Base-by-base conservation (phyloP, 2,113 vertebrate species). In the Notarius quadriscutis region DNA sequence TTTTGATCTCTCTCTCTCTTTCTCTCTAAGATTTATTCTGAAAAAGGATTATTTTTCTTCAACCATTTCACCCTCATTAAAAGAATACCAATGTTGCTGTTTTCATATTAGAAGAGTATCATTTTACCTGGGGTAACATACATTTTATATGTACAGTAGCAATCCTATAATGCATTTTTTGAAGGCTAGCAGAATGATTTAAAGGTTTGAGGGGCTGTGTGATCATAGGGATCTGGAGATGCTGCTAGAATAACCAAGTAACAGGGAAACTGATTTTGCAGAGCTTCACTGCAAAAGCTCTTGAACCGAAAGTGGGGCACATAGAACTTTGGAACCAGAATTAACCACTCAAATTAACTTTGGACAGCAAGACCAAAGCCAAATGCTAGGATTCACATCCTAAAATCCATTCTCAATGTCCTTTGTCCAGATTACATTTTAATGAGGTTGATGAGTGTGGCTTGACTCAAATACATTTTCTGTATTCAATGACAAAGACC, bases 81-180 rank as follows among this genome's bases (percentile, higher is more conserved):
- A 78, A 78, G 50, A 57, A 83, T 30, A 48, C 48, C 17, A 55
- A 92, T 79, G 41, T 41, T 41, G 90, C 84, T n/a, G 53, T 84
- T 84, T 90, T 84, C 89, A 91, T 91, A 80, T 93, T 91, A 92
- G 91, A 88, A 90, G 88, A 91, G 74, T 84, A 91, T 88, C 89
- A 93, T 93, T 89, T 91, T 58, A 92, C 91, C 90, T 92, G 93
- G 94, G 91, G 93, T 92, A 81, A 12, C 30, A 41, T 41, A 58
- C 27, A 62, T 81, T 41, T 22, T 58, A 58, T 30, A 81, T 81
- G 30, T 62, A 81, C 57, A 62, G 34, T 62, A 79, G 50, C 25
- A 55, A 79, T 77, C 48, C 22, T 77, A 51, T 25, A 77, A 77
- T n/a, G 20, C 48, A 27, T 87, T 79, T 50, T 55, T 53, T 67